Percentiles rank a stretch among this genome's conserved stretches.
Evolutionary conservation across 2,888 invertebrate genomes (phyloP).

Genomic region (Helleia helle): DNA sequence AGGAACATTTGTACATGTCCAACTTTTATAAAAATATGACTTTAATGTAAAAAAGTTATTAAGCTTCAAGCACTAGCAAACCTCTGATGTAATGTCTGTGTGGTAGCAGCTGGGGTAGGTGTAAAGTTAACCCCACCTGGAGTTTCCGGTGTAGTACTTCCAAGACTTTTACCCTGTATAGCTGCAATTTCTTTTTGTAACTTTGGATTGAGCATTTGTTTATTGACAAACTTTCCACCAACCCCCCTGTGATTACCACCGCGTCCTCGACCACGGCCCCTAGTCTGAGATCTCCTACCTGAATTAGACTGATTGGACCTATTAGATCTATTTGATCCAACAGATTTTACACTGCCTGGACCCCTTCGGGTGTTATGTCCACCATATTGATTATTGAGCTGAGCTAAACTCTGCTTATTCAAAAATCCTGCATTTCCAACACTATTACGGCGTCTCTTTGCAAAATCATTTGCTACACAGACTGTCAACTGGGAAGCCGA

Average conservation of each 20-base stretch:
- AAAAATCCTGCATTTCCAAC: slow-evolving; percentile 53
- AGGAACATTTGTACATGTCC: slow-evolving; percentile 21
- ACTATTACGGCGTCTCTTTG: slow-evolving; percentile 54
- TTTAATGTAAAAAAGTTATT: not conserved
- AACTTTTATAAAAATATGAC: not conserved
- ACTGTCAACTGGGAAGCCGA: slow-evolving; percentile 55
- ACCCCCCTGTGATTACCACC: slow-evolving; percentile 42
- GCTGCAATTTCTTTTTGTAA: slow-evolving; percentile 63
- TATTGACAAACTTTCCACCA: slow-evolving; percentile 51
- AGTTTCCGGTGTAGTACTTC: slow-evolving; percentile 21
- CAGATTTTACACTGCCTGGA: slow-evolving; percentile 57
- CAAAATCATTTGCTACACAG: slow-evolving; percentile 61
- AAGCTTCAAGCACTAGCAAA: slow-evolving; percentile 45
- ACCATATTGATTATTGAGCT: slow-evolving; percentile 49
- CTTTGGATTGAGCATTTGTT: slow-evolving; percentile 52
- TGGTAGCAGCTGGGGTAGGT: slow-evolving; percentile 53
- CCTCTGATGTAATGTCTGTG: slow-evolving; percentile 58
- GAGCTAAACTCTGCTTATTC: slow-evolving; percentile 51
- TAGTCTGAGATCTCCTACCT: slow-evolving; percentile 37
- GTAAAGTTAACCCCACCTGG: slow-evolving; percentile 39
- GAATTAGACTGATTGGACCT: slow-evolving; percentile 40
- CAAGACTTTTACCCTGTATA: slow-evolving; percentile 52
- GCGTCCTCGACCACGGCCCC: slow-evolving; percentile 46
- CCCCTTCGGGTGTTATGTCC: slow-evolving; percentile 46
- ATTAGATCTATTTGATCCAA: slow-evolving; percentile 53